Percentiles rank a stretch among this genome's conserved stretches.
These are phyloP conservation scores for Cettia cetti DNA, from an alignment of 2,113 vertebrate genomes.

Conservation along the genomic window DNA sequence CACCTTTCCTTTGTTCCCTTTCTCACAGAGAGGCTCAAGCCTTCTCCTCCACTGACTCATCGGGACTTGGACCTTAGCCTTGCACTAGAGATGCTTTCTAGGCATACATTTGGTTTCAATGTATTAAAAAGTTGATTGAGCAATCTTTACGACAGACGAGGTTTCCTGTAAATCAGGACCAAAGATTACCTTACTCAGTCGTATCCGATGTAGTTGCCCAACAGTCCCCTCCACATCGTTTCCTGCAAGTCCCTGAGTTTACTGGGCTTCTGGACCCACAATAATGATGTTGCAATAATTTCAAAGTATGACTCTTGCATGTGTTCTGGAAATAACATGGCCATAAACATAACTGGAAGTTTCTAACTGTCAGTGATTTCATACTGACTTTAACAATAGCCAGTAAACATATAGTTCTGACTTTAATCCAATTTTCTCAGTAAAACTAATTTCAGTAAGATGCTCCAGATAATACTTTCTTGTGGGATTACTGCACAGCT, in stretches of 20 bases:
- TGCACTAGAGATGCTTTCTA: background rate
- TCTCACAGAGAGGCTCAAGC: background rate
- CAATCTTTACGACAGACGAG: background rate
- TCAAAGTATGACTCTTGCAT: background rate
- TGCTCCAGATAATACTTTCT: background rate
- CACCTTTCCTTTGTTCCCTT: background rate
- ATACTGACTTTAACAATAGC: constrained; percentile 24
- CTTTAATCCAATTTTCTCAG: background rate
- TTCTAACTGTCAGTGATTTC: constrained; percentile 20
- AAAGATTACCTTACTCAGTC: constrained; percentile 19
- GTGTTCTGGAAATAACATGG: constrained; percentile 17
- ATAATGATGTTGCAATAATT: background rate
- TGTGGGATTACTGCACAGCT: background rate
- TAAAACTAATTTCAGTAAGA: constrained; percentile 5
- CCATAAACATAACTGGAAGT: constrained; percentile 6
- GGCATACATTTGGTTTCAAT: constrained; percentile 36
- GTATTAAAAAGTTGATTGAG: background rate
- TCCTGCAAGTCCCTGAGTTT: background rate
- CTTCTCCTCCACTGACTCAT: background rate
- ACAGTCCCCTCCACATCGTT: background rate
- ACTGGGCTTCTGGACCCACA: background rate
- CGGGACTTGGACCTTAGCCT: background rate
- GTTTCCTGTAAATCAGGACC: constrained; percentile 16
- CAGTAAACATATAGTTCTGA: background rate
- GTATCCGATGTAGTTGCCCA: background rate